Base-by-base conservation (phyloP, 2,888 invertebrate species). In the Andrena bucephala region DNA sequence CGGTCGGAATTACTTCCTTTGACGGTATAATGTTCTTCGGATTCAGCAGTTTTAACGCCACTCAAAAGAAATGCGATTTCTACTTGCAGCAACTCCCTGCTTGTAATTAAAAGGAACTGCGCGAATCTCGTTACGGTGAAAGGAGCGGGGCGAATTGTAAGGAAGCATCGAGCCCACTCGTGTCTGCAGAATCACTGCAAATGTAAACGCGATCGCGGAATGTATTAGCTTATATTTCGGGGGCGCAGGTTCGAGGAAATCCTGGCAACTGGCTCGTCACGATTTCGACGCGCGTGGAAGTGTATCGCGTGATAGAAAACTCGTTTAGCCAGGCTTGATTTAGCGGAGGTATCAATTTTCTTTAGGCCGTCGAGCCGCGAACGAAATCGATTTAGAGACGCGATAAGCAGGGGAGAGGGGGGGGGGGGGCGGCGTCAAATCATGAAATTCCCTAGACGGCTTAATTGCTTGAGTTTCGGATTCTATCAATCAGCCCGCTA, bases 401-500 rank as follows among this genome's bases (percentile, higher is more conserved):
- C 57, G 83, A 72, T 81, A 82, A 81, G 81, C 48, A 16, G 16
- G 42, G 13, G 42, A 0, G 20, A 0, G 20, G 20, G 20, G 20
- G 0, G 36, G 66, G n/a, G 27, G 36, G 8, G 65, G 68, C n/a
- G n/a, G 63, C 50, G 54, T 50, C 68, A 52, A 72, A 83, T 78
- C 73, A 72, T 83, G 78, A 80, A 79, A 84, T 84, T 75, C 77
- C 71, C 73, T 63, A 48, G 79, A 81, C 77, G 80, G 85, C 73
- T 79, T 81, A 85, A 85, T 85, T 84, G 81, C 74, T 75, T 36
- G 77, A 75, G 81, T 74, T 73, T 78, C 79, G 80, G 62, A 85
- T 85, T 85, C 83, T 83, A 85, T 85, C 85, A 83, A 85, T 83
- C 85, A 85, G 62, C 57, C 65, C 33, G 73, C 71, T 85, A 85